These are phyloP conservation scores for Melinaea marsaeus DNA, from an alignment of 2,888 invertebrate genomes.

Conservation along the genomic window DNA sequence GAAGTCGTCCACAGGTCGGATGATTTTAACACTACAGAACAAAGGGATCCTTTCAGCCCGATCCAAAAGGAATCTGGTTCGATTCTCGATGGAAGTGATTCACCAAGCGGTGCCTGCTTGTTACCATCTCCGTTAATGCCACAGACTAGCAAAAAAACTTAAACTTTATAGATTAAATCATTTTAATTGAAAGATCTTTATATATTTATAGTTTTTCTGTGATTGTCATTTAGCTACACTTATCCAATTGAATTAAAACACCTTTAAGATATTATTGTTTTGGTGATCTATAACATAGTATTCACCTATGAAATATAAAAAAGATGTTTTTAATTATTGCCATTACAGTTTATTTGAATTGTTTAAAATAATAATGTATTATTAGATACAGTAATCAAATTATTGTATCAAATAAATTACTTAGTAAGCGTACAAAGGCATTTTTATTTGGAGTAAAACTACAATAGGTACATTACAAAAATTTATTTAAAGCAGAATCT, in stretches of 20 bases:
- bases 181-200: too few relatives aligned
- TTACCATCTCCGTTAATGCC: constrained; percentile 80
- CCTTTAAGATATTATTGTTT: too few relatives aligned
- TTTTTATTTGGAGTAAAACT: constrained; percentile 33
- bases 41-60: constrained; percentile 38
- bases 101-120: constrained; percentile 67
- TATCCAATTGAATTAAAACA: too few relatives aligned
- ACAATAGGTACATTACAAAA: constrained; percentile 57
- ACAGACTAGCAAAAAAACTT: constrained; percentile 47
- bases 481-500: constrained; percentile 69
- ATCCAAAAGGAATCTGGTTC: constrained; percentile 43
- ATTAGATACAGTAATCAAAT: background rate
- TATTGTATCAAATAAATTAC: background rate
- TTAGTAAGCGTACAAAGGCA: background rate
- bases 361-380: background rate
- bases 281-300: too few relatives aligned
- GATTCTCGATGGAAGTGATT: constrained; percentile 63
- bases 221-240: too few relatives aligned
- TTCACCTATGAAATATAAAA: too few relatives aligned
- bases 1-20: constrained; percentile 52
- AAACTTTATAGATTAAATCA: background rate
- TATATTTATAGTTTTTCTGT: too few relatives aligned
- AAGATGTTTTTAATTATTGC: too few relatives aligned
- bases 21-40: constrained; percentile 10
- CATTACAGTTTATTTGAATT: background rate